These are phyloP conservation scores for Drosophila lutescens DNA, from an alignment of 2,888 invertebrate genomes.

Conservation along the genomic window DNA sequence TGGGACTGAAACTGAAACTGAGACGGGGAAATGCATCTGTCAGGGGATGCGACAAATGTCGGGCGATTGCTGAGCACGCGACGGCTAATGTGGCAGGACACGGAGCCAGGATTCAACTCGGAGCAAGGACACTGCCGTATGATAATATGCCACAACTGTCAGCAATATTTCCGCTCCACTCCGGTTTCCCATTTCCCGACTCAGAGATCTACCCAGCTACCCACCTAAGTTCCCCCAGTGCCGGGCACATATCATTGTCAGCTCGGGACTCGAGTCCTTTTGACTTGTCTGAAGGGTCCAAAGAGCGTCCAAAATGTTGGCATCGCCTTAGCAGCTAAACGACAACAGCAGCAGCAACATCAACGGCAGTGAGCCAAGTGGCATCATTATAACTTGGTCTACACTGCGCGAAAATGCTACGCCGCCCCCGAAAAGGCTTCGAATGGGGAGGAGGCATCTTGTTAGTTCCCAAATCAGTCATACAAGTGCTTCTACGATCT, in stretches of 20 bases:
- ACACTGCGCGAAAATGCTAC: constrained; percentile 47
- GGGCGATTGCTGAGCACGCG: constrained; percentile 36
- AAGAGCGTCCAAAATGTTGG: constrained; percentile 68
- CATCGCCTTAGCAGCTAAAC: constrained; percentile 77
- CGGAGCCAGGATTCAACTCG: constrained; percentile 4
- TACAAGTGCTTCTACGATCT: constrained; percentile 27
- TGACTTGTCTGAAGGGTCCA: constrained; percentile 70
- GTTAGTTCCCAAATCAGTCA: constrained; percentile 33
- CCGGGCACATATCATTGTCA: constrained; percentile 73
- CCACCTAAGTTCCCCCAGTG: neutral
- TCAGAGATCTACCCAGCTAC: too few species aligned
- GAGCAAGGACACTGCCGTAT: constrained; percentile 43
- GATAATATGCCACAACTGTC: constrained; percentile 81
- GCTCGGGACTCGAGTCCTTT: constrained; percentile 75
- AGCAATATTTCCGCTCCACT: constrained; percentile 76
- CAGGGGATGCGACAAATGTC: constrained; percentile 42
- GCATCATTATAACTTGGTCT: constrained; percentile 72
- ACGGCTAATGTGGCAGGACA: constrained; percentile 39
- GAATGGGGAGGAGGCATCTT: constrained; percentile 4
- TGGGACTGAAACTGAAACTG: neutral
- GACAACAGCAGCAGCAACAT: constrained; percentile 51
- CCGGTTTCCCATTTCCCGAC: neutral
- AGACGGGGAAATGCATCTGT: constrained; percentile 22
- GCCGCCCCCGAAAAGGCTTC: neutral
- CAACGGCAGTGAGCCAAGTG: constrained; percentile 45